Base-by-base conservation (phyloP, 1,140 invertebrate species). In the Phortica variegata region DNA sequence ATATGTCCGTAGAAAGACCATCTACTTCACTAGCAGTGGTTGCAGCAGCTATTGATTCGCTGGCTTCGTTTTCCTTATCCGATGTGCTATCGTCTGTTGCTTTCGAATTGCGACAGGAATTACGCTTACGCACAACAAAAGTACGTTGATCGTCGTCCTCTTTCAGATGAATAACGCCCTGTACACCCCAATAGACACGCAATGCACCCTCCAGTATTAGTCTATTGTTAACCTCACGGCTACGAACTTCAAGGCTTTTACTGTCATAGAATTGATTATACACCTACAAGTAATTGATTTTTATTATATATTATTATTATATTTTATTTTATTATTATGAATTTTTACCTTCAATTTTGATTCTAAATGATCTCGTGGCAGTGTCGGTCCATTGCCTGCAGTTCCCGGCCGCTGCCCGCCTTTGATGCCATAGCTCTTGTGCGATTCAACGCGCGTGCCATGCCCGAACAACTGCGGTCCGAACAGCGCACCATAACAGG, bases 401-500 rank as follows among this genome's bases (percentile, higher is more conserved):
- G 50, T 57, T 4, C 33, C 47, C 54, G 55, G 69, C 55, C 48
- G 76, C 20, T 61, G 74, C 3, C 60, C 60, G 62, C 79, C 86
- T 80, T 86, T 84, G 68, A 84, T 84, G 4, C 88, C 88, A 79
- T 90, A 92, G 77, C 87, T 91, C 42, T 88, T 90, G 71, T 91
- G 89, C 49, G 89, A 90, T 77, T 90, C 89, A 17, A 91, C 88
- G 71, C 88, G 81, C 21, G 89, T 91, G 15, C 90, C 90, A 77
- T 93, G 90, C 7, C 90, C 90, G 78, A 91, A 90, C 10, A 93
- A 79, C 58, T 89, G 85, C 17, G 90, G 90, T 32, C 91, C 91
- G 79, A 93, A 95, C 12, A 93, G 70, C 12, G 90, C 90, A 49
- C 89, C 87, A 76, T 95, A 94, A 72, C 92, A 95, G 23, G 91